A percentile compares a stretch with the other conserved stretches of the same genome.
Conservation (phyloP, 2,797 vertebrate genomes). For the Botia kubotai region DNA sequence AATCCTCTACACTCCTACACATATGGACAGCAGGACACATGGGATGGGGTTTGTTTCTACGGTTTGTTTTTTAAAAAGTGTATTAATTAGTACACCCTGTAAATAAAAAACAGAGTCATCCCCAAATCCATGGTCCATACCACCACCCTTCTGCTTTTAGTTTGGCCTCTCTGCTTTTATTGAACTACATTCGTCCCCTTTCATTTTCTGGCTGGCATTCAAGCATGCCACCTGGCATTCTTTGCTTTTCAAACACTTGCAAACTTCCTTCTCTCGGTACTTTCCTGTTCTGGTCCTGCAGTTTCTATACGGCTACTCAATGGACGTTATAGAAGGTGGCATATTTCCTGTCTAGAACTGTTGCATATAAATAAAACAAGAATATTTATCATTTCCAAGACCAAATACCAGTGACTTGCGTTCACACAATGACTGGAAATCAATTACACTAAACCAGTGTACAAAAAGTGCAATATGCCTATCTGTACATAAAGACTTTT, state of each 20-base stretch:
- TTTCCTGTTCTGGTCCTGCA: neutral
- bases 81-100: neutral
- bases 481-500: constrained; percentile 49
- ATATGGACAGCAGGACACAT: neutral
- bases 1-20: neutral
- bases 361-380: constrained; percentile 43
- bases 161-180: neutral
- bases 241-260: too few relatives aligned
- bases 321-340: neutral
- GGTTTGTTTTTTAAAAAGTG: neutral
- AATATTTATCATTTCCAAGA: constrained; percentile 22
- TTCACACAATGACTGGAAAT: constrained; percentile 22
- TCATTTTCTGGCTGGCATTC: neutral
- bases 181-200: neutral
- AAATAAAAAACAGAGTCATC: neutral
- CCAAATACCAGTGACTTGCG: constrained; percentile 27
- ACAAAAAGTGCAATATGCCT: constrained; percentile 51
- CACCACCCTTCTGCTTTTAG: neutral
- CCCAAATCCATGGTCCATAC: constrained; percentile 1
- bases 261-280: neutral
- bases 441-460: constrained; percentile 41
- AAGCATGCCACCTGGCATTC: too few relatives aligned
- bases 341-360: constrained; percentile 12
- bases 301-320: neutral
- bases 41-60: neutral